These are phyloP conservation scores for Eupleurogrammus muticus DNA, from an alignment of 2,797 vertebrate genomes.

Conservation along the genomic window DNA sequence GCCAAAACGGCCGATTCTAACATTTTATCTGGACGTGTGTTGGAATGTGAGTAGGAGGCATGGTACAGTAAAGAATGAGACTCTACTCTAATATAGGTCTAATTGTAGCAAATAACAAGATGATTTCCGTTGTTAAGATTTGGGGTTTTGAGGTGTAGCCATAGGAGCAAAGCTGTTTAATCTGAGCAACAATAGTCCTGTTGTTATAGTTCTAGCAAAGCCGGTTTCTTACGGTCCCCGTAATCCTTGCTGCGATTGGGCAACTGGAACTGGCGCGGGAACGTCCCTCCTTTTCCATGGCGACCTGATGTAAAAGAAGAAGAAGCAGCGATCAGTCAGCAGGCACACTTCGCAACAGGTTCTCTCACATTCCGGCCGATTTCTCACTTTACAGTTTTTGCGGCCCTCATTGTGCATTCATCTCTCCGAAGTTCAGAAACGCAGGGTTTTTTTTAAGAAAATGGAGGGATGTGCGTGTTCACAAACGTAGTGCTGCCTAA, in stretches of 20 bases:
- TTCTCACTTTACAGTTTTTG: background rate
- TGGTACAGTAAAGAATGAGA: background rate
- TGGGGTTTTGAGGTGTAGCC: background rate
- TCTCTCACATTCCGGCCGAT: background rate
- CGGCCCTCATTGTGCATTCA: accelerated
- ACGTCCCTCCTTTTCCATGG: conserved; percentile 93
- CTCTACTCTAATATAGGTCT: background rate
- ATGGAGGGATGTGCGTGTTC: background rate
- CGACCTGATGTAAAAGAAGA: conserved; percentile 83
- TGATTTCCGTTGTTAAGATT: too few species aligned
- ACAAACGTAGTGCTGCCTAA: background rate
- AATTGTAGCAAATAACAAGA: too few species aligned
- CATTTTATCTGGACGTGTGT: conserved; percentile 25
- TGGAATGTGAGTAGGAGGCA: conserved; percentile 8
- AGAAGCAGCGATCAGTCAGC: conserved; percentile 47
- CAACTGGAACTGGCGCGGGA: conserved; percentile 92
- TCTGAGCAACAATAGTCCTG: conserved; percentile 17
- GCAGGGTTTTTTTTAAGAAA: background rate
- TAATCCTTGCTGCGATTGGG: conserved; percentile 93
- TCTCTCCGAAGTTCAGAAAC: background rate
- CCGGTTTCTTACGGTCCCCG: conserved; percentile 87
- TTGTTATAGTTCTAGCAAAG: conserved; percentile 38
- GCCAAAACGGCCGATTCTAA: conserved; percentile 4
- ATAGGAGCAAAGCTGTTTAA: conserved; percentile 37
- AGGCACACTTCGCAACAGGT: background rate